Evolutionary conservation across 1,140 invertebrate genomes (phyloP).

Genomic region (Pristionchus pacificus): DNA sequence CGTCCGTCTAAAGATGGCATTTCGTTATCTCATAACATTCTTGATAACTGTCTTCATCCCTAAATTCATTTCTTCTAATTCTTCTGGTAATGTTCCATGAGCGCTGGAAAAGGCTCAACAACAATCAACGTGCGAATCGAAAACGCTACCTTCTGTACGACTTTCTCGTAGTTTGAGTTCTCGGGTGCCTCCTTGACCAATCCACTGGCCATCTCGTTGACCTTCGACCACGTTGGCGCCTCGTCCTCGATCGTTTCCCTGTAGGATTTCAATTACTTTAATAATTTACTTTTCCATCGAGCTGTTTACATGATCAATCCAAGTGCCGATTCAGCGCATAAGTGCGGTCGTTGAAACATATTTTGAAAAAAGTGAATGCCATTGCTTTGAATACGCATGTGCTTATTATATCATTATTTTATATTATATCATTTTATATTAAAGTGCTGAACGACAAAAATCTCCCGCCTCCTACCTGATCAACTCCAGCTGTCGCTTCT

Average conservation of each 20-base stretch:
- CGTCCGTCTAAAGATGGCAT: not conserved
- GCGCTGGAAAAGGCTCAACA: no score
- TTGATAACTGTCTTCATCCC: no score
- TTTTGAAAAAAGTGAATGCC: no score
- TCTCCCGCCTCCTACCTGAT: conserved; percentile 24
- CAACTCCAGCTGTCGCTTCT: conserved; percentile 21
- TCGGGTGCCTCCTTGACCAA: not conserved
- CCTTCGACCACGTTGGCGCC: not conserved
- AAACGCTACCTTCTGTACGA: not conserved
- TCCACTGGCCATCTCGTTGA: not conserved
- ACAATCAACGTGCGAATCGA: not conserved
- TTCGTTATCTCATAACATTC: not conserved
- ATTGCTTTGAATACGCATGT: no score
- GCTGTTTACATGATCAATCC: no score
- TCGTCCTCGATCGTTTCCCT: not conserved
- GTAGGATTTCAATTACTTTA: not conserved
- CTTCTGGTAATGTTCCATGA: no score
- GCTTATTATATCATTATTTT: no score
- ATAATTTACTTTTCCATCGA: no score
- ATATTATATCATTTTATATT: no score
- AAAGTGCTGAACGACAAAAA: not conserved
- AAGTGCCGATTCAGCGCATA: no score
- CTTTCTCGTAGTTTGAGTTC: not conserved
- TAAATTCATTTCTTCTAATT: no score
- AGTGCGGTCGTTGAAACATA: no score